Base-by-base conservation (phyloP, 1,140 invertebrate species). In the Papilio polyxenes region DNA sequence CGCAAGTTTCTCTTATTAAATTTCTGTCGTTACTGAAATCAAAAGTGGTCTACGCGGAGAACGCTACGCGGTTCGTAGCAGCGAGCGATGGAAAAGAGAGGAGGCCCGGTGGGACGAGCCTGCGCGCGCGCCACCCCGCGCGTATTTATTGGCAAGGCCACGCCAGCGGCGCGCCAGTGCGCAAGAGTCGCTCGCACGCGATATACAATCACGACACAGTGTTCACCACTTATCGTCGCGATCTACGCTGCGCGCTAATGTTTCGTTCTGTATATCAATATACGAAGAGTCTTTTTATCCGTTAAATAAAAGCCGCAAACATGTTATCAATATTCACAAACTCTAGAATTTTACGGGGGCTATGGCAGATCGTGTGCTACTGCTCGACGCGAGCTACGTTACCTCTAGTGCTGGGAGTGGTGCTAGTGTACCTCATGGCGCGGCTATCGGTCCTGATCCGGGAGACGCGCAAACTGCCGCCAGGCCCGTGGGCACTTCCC, bases 401-500 rank as follows among this genome's bases (percentile, higher is more conserved):
- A 80, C 89, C 90, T 72, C 96, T 97, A 89, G 82, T 96, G 72
- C 88, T 93, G 59, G 96, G 96, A 49, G 89, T 96, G 74, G 85
- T 84, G 82, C 83, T 84, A 23, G 84, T 82, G 20, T 87, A 90
- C 83, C 87, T 93, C 84, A 82, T 95, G 75, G 95, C 96, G 79
- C 96, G 96, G 89, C 84, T 97, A 49, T 89, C 90, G 62, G 95
- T 95, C 53, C 86, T 96, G 93, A 37, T 95, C 92, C 90, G 92
- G 10, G 95, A 96, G 83, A 87, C 95, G 37, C 91, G 94, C 31
- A 94, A 94, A 65, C 90, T 98, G 81, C 98, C 98, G 0, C 98
- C 98, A 0, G 98, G 98, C 3, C 98, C 98, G 0, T 97, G 96
- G 96, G 97, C 98, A 1, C 88, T 98, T 13, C 98, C 98, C 8